Percentiles rank a stretch among this genome's conserved stretches.
Conservation (phyloP, 2,113 vertebrate species). For the Lampris incognitus region DNA sequence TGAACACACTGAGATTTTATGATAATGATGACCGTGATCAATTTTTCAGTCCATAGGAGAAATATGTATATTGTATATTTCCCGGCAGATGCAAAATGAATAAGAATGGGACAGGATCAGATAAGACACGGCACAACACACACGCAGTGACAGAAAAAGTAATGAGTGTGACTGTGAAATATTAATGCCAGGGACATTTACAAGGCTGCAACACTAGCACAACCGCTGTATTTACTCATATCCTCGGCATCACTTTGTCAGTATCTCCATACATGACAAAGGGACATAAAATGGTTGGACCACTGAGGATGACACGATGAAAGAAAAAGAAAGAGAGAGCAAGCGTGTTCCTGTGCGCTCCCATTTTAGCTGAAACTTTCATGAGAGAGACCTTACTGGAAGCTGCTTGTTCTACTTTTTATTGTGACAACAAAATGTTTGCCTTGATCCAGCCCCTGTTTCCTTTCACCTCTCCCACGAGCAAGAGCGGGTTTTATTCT, state of each 20-base stretch:
- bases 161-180: too few species aligned
- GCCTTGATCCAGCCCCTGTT: neutral
- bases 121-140: neutral
- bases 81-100: neutral
- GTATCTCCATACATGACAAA: neutral
- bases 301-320: neutral
- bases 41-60: neutral
- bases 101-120: neutral
- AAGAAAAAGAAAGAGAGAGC: too few species aligned
- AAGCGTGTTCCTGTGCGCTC: too few species aligned
- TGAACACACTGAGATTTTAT: neutral
- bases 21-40: neutral
- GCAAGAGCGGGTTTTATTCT: neutral
- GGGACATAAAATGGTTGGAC: neutral
- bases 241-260: neutral
- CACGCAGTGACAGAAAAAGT: too few species aligned
- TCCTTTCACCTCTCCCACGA: neutral
- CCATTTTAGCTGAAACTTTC: neutral
- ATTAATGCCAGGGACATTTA: too few species aligned
- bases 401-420: neutral
- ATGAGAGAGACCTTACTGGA: neutral
- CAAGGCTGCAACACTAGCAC: neutral
- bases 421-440: neutral
- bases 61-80: neutral
- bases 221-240: neutral